Conservation (phyloP, 2,888 invertebrate species). For the Cabera pusaria region DNA sequence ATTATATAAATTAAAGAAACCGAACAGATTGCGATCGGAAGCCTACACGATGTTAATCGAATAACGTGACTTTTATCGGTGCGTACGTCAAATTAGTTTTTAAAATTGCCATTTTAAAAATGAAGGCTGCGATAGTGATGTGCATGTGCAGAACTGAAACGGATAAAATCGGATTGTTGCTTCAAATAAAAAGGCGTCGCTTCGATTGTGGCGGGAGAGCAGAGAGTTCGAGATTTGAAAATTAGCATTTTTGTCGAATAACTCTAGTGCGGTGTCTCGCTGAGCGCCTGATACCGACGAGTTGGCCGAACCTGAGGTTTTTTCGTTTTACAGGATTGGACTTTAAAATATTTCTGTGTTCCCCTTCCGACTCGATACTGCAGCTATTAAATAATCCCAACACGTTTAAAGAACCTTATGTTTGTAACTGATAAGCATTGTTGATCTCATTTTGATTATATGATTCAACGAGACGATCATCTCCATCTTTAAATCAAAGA, state of each 20-base stretch:
- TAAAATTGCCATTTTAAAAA: conserved; percentile 39
- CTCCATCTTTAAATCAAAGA: no score
- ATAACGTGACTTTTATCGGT: conserved; percentile 55
- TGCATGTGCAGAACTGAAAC: conserved; percentile 36
- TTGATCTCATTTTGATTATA: no score
- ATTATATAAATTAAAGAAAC: conserved; percentile 80
- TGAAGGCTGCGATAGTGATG: conserved; percentile 34
- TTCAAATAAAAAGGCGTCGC: conserved; percentile 67
- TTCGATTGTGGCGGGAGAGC: conserved; percentile 69
- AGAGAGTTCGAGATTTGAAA: conserved; percentile 77
- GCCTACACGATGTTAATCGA: conserved; percentile 64
- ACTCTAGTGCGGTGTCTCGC: conserved; percentile 77
- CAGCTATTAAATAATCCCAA: conserved; percentile 4
- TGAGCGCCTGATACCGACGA: conserved; percentile 72
- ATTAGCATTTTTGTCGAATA: conserved; percentile 83
- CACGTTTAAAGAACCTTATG: no score
- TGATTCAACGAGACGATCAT: no score
- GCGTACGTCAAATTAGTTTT: conserved; percentile 52
- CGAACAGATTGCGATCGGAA: conserved; percentile 63
- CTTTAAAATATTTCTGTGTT: conserved; percentile 64
- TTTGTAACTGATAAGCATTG: no score
- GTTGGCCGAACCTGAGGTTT: conserved; percentile 62
- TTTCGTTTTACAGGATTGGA: conserved; percentile 64
- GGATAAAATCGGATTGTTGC: conserved; percentile 58
- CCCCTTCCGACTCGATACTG: conserved; percentile 24